Conservation (phyloP, 2,797 vertebrate genomes). For the Pseudochaenichthys georgianus region DNA sequence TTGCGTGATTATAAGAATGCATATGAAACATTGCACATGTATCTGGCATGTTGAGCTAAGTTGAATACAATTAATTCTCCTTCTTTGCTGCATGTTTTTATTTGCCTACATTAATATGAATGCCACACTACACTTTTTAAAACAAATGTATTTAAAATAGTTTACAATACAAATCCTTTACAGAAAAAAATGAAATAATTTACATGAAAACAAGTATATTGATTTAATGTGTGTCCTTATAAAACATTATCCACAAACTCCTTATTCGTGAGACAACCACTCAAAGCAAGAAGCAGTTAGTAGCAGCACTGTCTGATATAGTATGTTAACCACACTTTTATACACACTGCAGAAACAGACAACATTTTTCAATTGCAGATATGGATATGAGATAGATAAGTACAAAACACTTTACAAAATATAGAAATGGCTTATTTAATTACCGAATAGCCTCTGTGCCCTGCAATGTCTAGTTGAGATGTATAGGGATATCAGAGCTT, state of each 20-base stretch:
- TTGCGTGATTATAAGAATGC: neutral
- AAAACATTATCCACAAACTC: conserved; percentile 58
- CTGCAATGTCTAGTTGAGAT: conserved; percentile 13
- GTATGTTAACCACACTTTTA: conserved; percentile 51
- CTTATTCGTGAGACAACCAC: conserved; percentile 49
- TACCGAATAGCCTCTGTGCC: conserved; percentile 34
- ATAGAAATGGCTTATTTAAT: conserved; percentile 35
- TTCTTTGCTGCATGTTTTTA: conserved; percentile 10
- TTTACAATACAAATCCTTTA: conserved; percentile 70
- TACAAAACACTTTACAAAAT: conserved; percentile 55
- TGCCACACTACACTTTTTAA: conserved; percentile 15
- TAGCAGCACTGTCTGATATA: conserved; percentile 58
- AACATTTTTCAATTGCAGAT: conserved; percentile 44
- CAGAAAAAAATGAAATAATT: conserved; percentile 52
- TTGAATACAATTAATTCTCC: neutral
- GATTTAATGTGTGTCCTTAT: conserved; percentile 35
- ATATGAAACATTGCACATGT: neutral
- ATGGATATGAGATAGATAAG: conserved; percentile 42
- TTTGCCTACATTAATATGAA: conserved; percentile 17
- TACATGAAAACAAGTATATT: conserved; percentile 51
- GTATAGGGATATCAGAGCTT: neutral
- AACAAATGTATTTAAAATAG: conserved; percentile 72
- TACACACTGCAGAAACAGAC: conserved; percentile 50
- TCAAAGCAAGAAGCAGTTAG: conserved; percentile 63
- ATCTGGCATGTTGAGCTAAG: neutral